phyloP scores from a whole-genome alignment of 2,797 vertebrate species.

The Pristis pectinata region DNA sequence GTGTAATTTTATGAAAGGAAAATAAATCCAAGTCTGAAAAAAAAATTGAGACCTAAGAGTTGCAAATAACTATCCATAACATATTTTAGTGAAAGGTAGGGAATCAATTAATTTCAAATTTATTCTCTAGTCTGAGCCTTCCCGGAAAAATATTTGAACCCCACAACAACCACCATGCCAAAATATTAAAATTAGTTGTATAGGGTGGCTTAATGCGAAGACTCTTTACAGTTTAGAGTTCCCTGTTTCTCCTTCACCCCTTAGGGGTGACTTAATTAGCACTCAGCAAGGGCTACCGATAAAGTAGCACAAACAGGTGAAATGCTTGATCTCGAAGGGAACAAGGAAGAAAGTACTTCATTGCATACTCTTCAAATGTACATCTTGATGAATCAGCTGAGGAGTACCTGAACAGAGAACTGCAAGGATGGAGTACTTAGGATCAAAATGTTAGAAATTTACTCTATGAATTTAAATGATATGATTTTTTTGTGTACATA shows the following conservation, averaged over 20 bases:
- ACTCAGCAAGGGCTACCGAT: background rate
- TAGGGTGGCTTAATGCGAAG: background rate
- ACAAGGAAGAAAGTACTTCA: background rate
- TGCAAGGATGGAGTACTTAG: background rate
- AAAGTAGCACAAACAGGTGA: background rate
- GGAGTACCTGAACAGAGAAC: background rate
- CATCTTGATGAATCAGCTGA: background rate
- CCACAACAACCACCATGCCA: no score
- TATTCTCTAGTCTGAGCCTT: background rate
- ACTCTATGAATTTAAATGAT: background rate
- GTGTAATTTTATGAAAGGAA: background rate
- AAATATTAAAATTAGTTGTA: background rate
- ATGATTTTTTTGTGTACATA: background rate
- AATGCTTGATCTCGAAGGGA: background rate
- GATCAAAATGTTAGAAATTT: no score
- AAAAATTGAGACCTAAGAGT: background rate
- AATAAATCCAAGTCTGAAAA: background rate
- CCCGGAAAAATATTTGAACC: no score
- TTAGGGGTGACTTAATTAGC: background rate
- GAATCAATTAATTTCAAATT: background rate
- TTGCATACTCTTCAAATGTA: background rate
- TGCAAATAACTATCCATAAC: background rate
- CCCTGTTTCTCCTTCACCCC: background rate
- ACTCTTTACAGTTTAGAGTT: background rate
- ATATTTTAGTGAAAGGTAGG: background rate